Conservation (phyloP, 2,113 vertebrate species). For the Myotis yumanensis region DNA sequence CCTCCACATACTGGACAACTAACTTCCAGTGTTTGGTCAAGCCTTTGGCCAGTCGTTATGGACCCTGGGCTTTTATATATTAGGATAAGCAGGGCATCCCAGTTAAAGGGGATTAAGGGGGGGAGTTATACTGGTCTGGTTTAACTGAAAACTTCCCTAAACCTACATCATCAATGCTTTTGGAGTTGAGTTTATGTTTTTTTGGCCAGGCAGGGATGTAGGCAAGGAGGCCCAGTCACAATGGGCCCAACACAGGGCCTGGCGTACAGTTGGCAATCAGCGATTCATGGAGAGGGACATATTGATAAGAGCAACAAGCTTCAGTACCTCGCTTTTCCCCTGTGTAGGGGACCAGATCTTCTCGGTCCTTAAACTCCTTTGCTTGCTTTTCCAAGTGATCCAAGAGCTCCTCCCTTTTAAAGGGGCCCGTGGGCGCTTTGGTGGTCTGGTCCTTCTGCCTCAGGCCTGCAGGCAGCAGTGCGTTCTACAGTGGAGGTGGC, state of each 20-base stretch:
- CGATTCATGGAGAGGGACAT: neutral
- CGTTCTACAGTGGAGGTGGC: conserved; percentile 86
- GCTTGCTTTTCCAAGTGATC: conserved; percentile 98
- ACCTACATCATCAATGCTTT: neutral
- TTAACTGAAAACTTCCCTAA: neutral
- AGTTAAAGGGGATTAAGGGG: neutral
- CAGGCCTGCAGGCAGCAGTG: conserved; percentile 93
- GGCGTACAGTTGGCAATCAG: neutral
- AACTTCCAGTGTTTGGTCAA: no score
- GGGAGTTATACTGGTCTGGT: neutral
- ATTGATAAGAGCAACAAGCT: neutral
- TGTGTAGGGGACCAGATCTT: conserved; percentile 96
- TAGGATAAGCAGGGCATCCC: neutral
- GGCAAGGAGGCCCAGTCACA: neutral
- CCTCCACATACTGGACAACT: no score
- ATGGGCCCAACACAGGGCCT: neutral
- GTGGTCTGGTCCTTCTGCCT: conserved; percentile 98
- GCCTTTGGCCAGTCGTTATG: no score
- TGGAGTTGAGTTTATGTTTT: neutral
- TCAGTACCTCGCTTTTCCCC: conserved; percentile 96
- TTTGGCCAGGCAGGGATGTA: neutral
- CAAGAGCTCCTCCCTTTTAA: conserved; percentile 95
- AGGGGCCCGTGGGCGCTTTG: conserved; percentile 94
- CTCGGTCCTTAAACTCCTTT: conserved; percentile 93
- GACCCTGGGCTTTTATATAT: no score